Evolutionary conservation across 2,113 vertebrate genomes (phyloP).

Genomic region (Balaeniceps rex): DNA sequence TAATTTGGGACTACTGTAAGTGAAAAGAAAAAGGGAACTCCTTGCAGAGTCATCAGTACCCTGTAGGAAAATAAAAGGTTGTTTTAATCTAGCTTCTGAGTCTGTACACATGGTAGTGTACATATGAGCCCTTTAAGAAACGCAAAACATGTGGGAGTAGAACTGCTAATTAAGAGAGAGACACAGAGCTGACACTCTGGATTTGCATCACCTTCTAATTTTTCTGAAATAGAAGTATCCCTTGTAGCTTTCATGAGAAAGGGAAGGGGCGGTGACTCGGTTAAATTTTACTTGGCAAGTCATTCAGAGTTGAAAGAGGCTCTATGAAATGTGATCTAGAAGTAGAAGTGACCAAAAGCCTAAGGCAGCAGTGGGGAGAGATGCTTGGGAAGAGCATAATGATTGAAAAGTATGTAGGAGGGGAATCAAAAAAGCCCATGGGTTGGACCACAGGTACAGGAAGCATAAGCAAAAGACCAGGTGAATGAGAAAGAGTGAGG

Average conservation of each 20-base stretch:
- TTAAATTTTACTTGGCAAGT: neutral
- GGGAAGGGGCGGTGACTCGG: neutral
- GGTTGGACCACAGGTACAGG: neutral
- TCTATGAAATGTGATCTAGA: neutral
- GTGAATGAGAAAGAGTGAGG: neutral
- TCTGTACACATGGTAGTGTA: neutral
- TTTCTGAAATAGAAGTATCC: neutral
- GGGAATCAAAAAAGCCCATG: neutral
- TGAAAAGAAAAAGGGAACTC: neutral
- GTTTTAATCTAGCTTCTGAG: neutral
- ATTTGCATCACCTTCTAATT: neutral
- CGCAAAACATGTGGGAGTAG: neutral
- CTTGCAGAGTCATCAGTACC: neutral
- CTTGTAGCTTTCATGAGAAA: neutral
- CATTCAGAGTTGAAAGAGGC: neutral
- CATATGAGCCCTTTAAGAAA: neutral
- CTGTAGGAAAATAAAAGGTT: neutral
- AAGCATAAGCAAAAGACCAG: neutral
- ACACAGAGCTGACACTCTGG: neutral
- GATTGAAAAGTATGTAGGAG: neutral
- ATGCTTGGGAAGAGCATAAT: neutral
- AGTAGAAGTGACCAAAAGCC: neutral
- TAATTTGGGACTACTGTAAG: neutral
- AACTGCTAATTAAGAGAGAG: neutral
- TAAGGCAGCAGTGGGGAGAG: neutral